phyloP scores from a whole-genome alignment of 2,113 vertebrate species.

The Vimba vimba region DNA sequence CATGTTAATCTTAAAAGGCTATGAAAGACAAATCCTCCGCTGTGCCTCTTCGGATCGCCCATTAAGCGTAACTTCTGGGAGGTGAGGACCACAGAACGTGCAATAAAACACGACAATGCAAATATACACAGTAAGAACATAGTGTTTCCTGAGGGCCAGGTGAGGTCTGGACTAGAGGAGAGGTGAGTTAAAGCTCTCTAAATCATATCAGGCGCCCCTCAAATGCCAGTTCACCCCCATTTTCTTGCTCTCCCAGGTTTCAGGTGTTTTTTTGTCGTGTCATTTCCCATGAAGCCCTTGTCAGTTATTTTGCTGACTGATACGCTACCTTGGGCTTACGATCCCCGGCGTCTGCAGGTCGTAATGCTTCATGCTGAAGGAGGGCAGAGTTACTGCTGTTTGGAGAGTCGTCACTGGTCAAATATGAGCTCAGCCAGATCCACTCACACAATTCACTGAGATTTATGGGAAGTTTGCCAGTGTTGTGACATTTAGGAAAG shows the following conservation, averaged over 20 bases:
- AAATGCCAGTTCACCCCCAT: slow-evolving; percentile 9
- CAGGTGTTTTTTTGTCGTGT: slow-evolving; percentile 55
- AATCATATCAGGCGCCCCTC: slow-evolving; percentile 37
- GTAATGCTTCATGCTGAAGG: slow-evolving; percentile 63
- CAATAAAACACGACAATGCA: slow-evolving; percentile 58
- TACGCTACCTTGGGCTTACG: slow-evolving; percentile 41
- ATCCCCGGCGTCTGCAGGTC: slow-evolving; percentile 55
- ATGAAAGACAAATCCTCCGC: slow-evolving; percentile 44
- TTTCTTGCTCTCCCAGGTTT: slow-evolving; percentile 21
- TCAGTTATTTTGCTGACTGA: slow-evolving; percentile 60
- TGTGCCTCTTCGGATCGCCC: slow-evolving; percentile 50
- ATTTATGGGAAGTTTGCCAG: slow-evolving; percentile 46
- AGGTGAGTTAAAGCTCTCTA: slow-evolving; percentile 14
- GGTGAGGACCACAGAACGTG: slow-evolving; percentile 28
- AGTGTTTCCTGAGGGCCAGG: slow-evolving; percentile 46
- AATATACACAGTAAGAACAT: slow-evolving; percentile 59
- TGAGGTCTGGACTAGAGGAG: neutral
- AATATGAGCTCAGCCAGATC: slow-evolving; percentile 45
- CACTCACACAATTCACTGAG: slow-evolving; percentile 58
- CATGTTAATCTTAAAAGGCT: slow-evolving; percentile 36
- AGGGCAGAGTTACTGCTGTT: slow-evolving; percentile 67
- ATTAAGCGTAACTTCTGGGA: slow-evolving; percentile 48
- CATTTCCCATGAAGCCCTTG: slow-evolving; percentile 65
- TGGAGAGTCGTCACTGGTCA: slow-evolving; percentile 64
- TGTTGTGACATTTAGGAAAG: slow-evolving; percentile 63